Base-by-base conservation (phyloP, 30 jellyfish, hydroid and myxozoan genomes). In the Sanderia malayensis region DNA sequence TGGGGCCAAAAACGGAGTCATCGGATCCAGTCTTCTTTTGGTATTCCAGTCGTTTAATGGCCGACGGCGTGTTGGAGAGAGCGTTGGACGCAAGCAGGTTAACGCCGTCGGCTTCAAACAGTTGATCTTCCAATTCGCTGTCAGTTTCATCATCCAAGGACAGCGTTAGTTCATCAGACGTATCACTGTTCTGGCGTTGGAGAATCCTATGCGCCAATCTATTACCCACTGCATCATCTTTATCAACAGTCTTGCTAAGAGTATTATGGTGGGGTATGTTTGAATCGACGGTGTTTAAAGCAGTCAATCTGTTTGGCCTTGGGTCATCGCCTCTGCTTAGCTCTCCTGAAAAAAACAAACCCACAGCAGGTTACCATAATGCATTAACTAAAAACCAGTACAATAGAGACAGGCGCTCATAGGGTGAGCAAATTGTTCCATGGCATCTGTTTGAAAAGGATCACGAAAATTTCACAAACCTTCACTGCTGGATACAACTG, bases 121-220 rank as follows among this genome's bases (percentile, higher is more conserved):
- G 68, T 4, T 22, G 28, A 37, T 67, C 76, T 7, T 44, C 71
- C 15, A 63, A 79, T 17, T 61, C 84, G 31, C 46, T 72, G 33
- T 71, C 85, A 13, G 59, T 67, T 64, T 46, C 8, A 30, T 58
- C 83, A 57, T 49, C 87, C 24, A 67, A 69, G 0, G 89, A 65
- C 30, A 78, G 89, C 28, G 89, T 62, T 17, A 78, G 70, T 31
- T 78, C 89, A 30, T 78, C 89, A 20, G 89, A 78, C 4, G 89
- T 64, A 55, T 78, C 89, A 15, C 69, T 71, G 29, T 22, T 37
- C 17, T 64, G 58, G 4, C 61, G 44, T 0, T 37, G 37, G 9
- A 66, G 59, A 21, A 4, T 6, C 52, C 52, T 37, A 13, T 13
- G 10, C 10, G 52, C 52, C 13, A 37, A 6, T 4, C 6, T 13